These are phyloP conservation scores for Germaria angustata DNA, from an alignment of 2,888 invertebrate genomes.

Conservation along the genomic window DNA sequence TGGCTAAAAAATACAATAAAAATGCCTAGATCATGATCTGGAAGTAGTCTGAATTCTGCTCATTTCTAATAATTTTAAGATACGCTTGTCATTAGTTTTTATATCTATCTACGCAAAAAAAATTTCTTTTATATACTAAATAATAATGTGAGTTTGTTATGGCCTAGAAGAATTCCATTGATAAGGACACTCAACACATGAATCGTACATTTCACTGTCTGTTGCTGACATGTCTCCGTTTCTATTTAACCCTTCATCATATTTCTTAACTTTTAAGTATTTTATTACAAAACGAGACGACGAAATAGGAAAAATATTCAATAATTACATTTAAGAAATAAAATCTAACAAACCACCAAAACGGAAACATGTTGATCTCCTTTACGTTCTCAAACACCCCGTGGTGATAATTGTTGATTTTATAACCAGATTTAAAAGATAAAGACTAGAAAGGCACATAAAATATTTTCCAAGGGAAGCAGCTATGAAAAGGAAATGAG, in stretches of 20 bases:
- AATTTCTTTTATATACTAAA: too few relatives aligned
- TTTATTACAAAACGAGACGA: constrained; percentile 21
- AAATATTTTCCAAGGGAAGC: neutral
- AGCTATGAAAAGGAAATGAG: constrained; percentile 31
- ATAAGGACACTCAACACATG: neutral
- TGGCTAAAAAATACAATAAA: too few relatives aligned
- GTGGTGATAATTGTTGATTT: constrained; percentile 63
- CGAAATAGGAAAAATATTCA: neutral
- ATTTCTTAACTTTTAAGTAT: constrained; percentile 25
- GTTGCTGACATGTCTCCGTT: constrained; percentile 38
- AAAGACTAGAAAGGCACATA: constrained; percentile 18
- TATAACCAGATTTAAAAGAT: constrained; percentile 28
- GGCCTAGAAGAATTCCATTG: too few relatives aligned
- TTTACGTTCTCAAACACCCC: constrained; percentile 43
- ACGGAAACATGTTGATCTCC: constrained; percentile 56
- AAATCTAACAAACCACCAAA: constrained; percentile 38
- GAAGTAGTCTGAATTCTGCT: too few relatives aligned
- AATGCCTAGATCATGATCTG: too few relatives aligned
- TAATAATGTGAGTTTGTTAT: too few relatives aligned
- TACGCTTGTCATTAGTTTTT: too few relatives aligned
- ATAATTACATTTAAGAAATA: neutral
- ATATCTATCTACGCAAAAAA: too few relatives aligned
- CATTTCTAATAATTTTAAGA: too few relatives aligned
- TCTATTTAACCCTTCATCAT: constrained; percentile 45
- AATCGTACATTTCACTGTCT: neutral